Evolutionary conservation across 2,888 invertebrate species (phyloP).

Genomic region (Torymus aiolomorphi): DNA sequence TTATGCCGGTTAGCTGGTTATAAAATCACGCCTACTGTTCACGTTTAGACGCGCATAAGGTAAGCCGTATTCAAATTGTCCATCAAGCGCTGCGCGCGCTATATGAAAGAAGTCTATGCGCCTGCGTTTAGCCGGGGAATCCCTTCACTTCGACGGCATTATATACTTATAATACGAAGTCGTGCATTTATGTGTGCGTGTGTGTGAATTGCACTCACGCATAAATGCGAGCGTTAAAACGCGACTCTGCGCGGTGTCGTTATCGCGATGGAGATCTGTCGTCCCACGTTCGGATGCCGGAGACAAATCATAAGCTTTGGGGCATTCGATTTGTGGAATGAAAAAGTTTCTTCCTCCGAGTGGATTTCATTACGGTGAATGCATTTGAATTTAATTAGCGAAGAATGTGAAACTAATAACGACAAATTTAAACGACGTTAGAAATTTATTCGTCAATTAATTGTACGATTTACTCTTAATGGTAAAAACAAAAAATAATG

Average conservation of each 20-base stretch:
- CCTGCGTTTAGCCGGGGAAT: slow-evolving; percentile 14
- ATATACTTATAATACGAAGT: background rate
- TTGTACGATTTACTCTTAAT: too few relatives aligned
- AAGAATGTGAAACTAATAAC: too few relatives aligned
- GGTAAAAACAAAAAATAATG: too few relatives aligned
- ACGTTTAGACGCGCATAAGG: background rate
- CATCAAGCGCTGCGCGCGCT: slow-evolving; percentile 7
- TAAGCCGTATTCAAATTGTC: slow-evolving; percentile 42
- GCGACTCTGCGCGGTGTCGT: background rate
- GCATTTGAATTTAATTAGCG: too few relatives aligned
- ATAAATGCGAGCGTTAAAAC: slow-evolving; percentile 2
- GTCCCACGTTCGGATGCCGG: slow-evolving; percentile 64
- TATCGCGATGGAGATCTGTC: slow-evolving; percentile 62
- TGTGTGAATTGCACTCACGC: background rate
- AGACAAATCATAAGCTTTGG: slow-evolving; percentile 50
- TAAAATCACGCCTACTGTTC: slow-evolving; percentile 30
- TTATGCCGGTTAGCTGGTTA: slow-evolving; percentile 18
- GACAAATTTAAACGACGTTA: too few relatives aligned
- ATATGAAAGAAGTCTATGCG: too few relatives aligned
- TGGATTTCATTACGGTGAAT: background rate
- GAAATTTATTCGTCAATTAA: too few relatives aligned
- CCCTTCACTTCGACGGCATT: slow-evolving; percentile 56
- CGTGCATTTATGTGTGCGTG: too few relatives aligned
- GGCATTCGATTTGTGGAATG: slow-evolving; percentile 33
- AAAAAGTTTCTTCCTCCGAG: slow-evolving; percentile 14